phyloP scores from a whole-genome alignment of 2,888 invertebrate species.

The Melikaiella ostensackeni region DNA sequence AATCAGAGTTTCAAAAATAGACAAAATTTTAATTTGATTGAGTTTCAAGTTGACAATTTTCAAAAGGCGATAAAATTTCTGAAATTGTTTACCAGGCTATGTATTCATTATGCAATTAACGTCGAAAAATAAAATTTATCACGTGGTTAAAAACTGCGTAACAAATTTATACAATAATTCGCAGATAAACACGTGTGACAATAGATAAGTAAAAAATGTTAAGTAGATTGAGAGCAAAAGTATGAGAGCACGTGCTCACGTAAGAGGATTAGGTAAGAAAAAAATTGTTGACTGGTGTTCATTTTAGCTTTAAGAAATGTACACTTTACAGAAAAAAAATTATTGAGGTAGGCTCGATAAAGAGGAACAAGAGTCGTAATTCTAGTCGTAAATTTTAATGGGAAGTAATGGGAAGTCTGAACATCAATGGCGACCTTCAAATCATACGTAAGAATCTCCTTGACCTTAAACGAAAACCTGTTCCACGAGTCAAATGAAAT shows the following conservation, averaged over 20 bases:
- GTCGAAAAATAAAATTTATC: no score
- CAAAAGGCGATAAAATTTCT: no score
- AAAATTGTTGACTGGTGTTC: neutral
- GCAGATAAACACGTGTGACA: neutral
- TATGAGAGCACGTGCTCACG: neutral
- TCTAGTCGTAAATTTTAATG: neutral
- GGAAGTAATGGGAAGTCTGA: neutral
- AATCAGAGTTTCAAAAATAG: no score
- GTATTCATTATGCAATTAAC: no score
- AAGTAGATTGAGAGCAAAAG: neutral
- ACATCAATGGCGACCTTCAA: slow-evolving; percentile 1
- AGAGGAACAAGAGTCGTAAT: neutral
- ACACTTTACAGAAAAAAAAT: neutral
- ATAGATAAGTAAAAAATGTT: neutral
- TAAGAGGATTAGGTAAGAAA: neutral
- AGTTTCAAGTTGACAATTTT: no score
- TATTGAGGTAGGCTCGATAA: neutral
- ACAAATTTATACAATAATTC: no score
- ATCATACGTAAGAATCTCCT: slow-evolving; percentile 5
- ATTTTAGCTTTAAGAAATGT: neutral
- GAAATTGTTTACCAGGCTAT: no score
- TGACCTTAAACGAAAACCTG: slow-evolving; percentile 10
- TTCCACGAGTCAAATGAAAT: neutral
- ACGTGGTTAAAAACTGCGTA: no score
- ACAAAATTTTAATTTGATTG: no score